These are phyloP conservation scores for Thelaira solivaga DNA, from an alignment of 2,888 invertebrate species.

Conservation along the genomic window DNA sequence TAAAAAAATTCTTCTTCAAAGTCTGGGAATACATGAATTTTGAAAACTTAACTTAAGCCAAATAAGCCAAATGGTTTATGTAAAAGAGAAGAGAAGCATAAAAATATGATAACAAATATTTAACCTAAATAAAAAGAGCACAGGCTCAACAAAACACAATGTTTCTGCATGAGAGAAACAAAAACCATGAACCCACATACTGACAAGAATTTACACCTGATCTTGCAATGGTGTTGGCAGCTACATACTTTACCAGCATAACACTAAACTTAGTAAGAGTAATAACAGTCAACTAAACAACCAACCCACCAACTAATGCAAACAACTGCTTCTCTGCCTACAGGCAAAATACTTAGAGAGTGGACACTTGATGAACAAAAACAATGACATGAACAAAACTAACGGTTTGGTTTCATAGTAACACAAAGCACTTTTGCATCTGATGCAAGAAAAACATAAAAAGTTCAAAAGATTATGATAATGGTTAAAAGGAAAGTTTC, in stretches of 20 bases:
- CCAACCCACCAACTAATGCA: neutral
- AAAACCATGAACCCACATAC: slow-evolving; percentile 48
- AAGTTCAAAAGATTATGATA: slow-evolving; percentile 2
- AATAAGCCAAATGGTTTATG: no score
- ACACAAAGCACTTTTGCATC: no score
- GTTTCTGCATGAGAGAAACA: slow-evolving; percentile 3
- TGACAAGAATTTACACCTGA: slow-evolving; percentile 56
- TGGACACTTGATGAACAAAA: slow-evolving; percentile 31
- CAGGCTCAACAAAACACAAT: neutral
- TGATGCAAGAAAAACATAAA: slow-evolving; percentile 6
- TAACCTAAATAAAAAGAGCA: slow-evolving; percentile 44
- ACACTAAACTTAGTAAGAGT: neutral
- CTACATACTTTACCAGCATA: neutral
- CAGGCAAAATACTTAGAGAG: slow-evolving; percentile 2
- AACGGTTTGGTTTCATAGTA: slow-evolving; percentile 26
- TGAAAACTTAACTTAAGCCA: no score
- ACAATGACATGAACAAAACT: slow-evolving; percentile 22
- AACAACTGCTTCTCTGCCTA: neutral
- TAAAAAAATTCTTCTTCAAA: no score
- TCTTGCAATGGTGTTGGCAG: slow-evolving; percentile 18
- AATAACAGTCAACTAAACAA: neutral
- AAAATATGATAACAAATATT: slow-evolving; percentile 51
- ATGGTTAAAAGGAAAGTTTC: slow-evolving; percentile 47
- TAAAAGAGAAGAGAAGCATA: slow-evolving; percentile 17
- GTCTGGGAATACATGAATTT: no score